Evolutionary conservation across 2,797 vertebrate species (phyloP).

Genomic region (Petrocephalus schoutedeni): DNA sequence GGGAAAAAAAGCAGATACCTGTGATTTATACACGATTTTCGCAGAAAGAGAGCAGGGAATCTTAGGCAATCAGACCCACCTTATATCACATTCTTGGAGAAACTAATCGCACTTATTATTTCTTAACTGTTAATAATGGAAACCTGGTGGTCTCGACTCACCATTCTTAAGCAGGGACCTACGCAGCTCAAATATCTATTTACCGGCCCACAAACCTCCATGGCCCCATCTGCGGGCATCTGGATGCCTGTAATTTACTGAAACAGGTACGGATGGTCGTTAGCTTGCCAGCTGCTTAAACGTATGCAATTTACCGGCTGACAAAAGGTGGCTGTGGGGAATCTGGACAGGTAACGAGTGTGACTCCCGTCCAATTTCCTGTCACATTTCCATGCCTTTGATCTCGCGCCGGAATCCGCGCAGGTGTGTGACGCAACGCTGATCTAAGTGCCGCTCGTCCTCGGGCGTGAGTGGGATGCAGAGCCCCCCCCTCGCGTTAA

Average conservation of each 20-base stretch:
- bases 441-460: conserved; percentile 74
- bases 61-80: background rate
- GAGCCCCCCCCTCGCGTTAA: background rate
- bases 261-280: background rate
- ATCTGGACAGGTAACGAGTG: conserved; percentile 52
- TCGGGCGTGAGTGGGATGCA: conserved; percentile 46
- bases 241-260: background rate
- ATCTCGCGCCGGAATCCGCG: conserved; percentile 50
- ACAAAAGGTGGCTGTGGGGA: conserved; percentile 62
- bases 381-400: conserved; percentile 51
- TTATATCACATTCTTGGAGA: background rate
- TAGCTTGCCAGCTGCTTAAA: conserved; percentile 23
- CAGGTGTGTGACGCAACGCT: conserved; percentile 67
- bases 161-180: background rate
- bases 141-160: background rate
- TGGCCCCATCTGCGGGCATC: background rate
- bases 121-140: background rate
- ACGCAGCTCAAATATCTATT: background rate
- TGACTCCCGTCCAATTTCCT: conserved; percentile 60
- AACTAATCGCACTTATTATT: background rate
- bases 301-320: conserved; percentile 69
- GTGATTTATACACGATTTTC: background rate
- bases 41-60: background rate
- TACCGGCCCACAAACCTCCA: background rate
- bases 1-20: background rate